phyloP scores from a whole-genome alignment of 2,113 vertebrate genomes.

The Seriola dumerili region DNA sequence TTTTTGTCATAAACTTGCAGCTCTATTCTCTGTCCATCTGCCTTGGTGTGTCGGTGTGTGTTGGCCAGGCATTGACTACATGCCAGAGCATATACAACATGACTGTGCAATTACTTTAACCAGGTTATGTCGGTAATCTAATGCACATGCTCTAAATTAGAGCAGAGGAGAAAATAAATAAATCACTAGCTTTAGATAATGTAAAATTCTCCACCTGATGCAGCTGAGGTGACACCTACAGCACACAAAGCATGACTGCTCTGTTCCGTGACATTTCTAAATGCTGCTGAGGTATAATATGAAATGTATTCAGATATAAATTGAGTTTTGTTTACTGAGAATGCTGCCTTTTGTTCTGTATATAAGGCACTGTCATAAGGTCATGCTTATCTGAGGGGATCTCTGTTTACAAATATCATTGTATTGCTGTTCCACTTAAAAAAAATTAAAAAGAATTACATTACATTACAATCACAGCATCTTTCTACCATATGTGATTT shows the following conservation, averaged over 20 bases:
- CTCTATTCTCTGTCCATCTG: not conserved
- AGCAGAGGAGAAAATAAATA: constrained; percentile 25
- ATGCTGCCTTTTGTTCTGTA: not conserved
- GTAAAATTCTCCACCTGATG: constrained; percentile 30
- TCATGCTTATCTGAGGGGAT: not conserved
- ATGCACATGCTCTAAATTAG: constrained; percentile 70
- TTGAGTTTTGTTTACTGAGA: not conserved
- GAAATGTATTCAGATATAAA: not conserved
- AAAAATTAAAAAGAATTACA: not conserved
- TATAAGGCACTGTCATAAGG: not conserved
- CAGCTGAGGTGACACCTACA: not conserved
- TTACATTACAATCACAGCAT: no score
- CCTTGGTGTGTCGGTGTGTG: not conserved
- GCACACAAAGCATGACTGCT: not conserved
- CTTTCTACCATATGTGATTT: not conserved
- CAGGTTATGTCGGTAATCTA: constrained; percentile 68
- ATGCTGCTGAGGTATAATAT: not conserved
- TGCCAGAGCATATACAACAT: constrained; percentile 57
- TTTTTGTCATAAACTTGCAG: not conserved
- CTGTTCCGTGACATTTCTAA: not conserved
- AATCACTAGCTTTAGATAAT: constrained; percentile 12
- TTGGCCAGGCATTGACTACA: constrained; percentile 32
- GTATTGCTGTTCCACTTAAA: not conserved
- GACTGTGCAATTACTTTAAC: constrained; percentile 70
- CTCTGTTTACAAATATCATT: not conserved